A percentile compares a stretch with the other conserved stretches of the same genome.
Evolutionary conservation across 2,888 invertebrate genomes (phyloP).

Genomic region (Brachyopa scutellaris): DNA sequence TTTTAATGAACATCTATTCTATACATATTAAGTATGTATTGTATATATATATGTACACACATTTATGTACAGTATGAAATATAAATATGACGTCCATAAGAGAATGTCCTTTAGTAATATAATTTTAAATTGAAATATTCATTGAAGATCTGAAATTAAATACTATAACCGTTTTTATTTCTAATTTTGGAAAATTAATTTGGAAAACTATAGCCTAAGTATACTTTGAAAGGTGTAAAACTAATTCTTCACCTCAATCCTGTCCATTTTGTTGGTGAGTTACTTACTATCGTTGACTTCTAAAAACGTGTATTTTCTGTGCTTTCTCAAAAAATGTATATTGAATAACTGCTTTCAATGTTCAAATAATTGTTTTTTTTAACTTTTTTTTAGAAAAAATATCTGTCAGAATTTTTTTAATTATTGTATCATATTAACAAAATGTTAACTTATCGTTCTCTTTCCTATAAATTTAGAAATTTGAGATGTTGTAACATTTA

Average conservation of each 20-base stretch:
- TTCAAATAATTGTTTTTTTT: conserved; percentile 3
- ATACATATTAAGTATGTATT: no score
- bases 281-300: conserved; percentile 27
- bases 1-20: no score
- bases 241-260: conserved; percentile 13
- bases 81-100: no score
- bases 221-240: conserved; percentile 7
- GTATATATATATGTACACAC: no score
- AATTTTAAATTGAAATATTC: not conserved
- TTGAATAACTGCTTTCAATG: conserved; percentile 31
- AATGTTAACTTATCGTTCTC: not conserved
- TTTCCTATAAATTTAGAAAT: not conserved
- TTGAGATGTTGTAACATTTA: not conserved
- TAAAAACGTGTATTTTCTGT: conserved; percentile 24
- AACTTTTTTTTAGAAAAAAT: not conserved
- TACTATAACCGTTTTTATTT: conserved; percentile 16
- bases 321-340: conserved; percentile 7
- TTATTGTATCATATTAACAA: conserved; percentile 25
- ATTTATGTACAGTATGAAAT: no score
- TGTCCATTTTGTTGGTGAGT: conserved; percentile 45
- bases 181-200: conserved; percentile 35
- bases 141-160: not conserved
- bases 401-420: not conserved
- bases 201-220: conserved; percentile 27
- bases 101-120: no score